Percentiles rank a stretch among this genome's conserved stretches.
These are phyloP conservation scores for Colletes gigas DNA, from an alignment of 1,140 invertebrate species.

Conservation along the genomic window DNA sequence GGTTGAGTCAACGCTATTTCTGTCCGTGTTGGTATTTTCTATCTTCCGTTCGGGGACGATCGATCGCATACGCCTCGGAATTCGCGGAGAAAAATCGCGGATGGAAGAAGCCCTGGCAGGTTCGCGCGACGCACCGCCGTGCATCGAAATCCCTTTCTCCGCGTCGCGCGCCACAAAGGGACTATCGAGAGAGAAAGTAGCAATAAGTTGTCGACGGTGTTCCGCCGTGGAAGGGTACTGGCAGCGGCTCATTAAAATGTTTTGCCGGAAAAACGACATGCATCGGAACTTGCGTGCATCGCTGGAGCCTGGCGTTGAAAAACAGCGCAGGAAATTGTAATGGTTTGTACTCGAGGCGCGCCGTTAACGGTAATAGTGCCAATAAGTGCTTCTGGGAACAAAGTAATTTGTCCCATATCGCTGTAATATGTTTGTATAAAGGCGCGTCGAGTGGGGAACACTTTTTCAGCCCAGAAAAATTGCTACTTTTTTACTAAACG, in stretches of 20 bases:
- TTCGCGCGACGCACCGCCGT: conserved; percentile 6
- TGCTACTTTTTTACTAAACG: background rate
- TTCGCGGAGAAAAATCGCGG: background rate
- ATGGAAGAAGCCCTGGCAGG: conserved; percentile 27
- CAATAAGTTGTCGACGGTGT: background rate
- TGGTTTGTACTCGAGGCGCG: conserved; percentile 27
- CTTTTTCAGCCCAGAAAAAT: conserved; percentile 8
- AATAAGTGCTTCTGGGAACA: conserved; percentile 38
- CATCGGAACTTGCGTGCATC: background rate
- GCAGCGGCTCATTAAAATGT: background rate
- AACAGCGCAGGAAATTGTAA: conserved; percentile 42
- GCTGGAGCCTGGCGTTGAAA: conserved; percentile 17
- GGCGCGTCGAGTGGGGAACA: background rate
- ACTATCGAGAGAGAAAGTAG: conserved; percentile 14
- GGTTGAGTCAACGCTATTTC: no score
- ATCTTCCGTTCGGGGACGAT: no score
- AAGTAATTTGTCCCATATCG: conserved; percentile 38
- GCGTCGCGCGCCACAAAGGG: conserved; percentile 23
- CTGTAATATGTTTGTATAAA: conserved; percentile 29
- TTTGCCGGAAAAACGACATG: conserved; percentile 18
- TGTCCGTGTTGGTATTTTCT: background rate
- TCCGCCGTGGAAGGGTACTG: background rate
- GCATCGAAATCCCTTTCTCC: conserved; percentile 25
- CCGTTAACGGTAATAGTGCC: conserved; percentile 36
- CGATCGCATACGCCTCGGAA: background rate